Evolutionary conservation across 2,888 invertebrate genomes (phyloP).

Genomic region (Heliconius sara): DNA sequence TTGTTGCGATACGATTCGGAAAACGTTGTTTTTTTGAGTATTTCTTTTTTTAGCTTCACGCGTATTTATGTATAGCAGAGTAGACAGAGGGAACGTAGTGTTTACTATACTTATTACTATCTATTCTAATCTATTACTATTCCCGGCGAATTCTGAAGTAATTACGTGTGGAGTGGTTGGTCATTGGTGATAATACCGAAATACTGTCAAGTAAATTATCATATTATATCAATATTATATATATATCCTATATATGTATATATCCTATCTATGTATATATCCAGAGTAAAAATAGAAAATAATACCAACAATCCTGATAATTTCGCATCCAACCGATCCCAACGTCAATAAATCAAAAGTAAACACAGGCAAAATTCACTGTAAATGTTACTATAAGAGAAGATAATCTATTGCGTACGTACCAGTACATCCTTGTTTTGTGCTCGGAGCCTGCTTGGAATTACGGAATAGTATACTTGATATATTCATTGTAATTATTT

Average conservation of each 20-base stretch:
- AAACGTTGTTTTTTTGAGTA: constrained; percentile 49
- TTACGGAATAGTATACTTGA: constrained; percentile 28
- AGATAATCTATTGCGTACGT: constrained; percentile 40
- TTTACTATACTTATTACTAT: too few relatives aligned
- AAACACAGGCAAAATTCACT: constrained; percentile 33
- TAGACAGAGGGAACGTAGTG: too few relatives aligned
- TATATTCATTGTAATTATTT: constrained; percentile 19
- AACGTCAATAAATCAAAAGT: constrained; percentile 41
- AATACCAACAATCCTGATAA: constrained; percentile 1
- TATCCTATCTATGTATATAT: background rate
- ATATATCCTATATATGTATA: too few relatives aligned
- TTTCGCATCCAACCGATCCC: constrained; percentile 28
- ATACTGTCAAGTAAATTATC: background rate
- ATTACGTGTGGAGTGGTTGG: too few relatives aligned
- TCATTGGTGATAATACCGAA: background rate
- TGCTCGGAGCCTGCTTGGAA: constrained; percentile 37
- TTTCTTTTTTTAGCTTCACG: too few relatives aligned
- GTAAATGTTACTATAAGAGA: constrained; percentile 40
- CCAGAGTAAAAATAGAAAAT: constrained; percentile 1
- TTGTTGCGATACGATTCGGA: constrained; percentile 67
- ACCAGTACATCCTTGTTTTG: constrained; percentile 38
- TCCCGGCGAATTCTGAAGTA: too few relatives aligned
- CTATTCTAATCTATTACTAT: too few relatives aligned
- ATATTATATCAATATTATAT: background rate
- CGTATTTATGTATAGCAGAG: background rate